Conservation (phyloP, 2,113 vertebrate species). For the Onychostruthus taczanowskii region DNA sequence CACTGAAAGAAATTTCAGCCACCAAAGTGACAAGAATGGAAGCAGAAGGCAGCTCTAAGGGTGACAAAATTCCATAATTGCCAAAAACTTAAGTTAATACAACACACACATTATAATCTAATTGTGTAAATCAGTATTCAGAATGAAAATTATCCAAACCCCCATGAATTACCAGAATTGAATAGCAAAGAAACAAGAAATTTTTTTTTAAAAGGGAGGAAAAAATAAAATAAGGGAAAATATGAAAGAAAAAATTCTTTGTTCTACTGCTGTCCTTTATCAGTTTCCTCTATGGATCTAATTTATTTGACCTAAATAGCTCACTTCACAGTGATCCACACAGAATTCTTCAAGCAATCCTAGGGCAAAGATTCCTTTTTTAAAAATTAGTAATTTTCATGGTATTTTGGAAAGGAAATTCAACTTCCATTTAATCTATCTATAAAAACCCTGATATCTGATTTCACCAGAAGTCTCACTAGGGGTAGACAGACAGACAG, state of each 20-base stretch:
- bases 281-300: neutral
- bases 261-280: neutral
- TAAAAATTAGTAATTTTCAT: neutral
- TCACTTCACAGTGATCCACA: neutral
- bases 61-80: constrained; percentile 29
- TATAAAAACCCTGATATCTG: neutral
- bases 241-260: neutral
- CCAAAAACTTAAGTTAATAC: neutral
- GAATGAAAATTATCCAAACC: neutral
- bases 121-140: neutral
- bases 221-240: neutral
- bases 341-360: neutral
- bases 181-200: neutral
- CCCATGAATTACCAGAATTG: neutral
- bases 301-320: neutral
- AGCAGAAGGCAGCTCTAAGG: constrained; percentile 16
- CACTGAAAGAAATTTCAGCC: constrained; percentile 74
- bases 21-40: constrained; percentile 66
- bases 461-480: constrained; percentile 22
- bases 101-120: neutral
- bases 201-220: neutral
- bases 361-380: neutral
- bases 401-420: neutral
- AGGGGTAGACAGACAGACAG: constrained; percentile 1
- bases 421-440: neutral